These are phyloP conservation scores for Dromaius novaehollandiae DNA, from an alignment of 2,113 vertebrate genomes.

Conservation along the genomic window DNA sequence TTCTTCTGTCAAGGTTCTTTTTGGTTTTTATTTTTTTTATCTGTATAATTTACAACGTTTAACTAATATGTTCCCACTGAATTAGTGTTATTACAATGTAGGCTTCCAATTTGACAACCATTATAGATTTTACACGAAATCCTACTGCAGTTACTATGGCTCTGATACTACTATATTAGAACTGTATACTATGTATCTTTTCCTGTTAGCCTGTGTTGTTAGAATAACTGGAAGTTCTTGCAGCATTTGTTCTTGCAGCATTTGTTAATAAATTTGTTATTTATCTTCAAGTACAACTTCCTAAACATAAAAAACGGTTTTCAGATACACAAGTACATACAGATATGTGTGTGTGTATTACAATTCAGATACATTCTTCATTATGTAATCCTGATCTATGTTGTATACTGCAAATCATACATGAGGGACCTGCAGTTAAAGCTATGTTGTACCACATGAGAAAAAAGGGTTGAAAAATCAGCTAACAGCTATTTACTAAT, in stretches of 20 bases:
- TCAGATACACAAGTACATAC: background rate
- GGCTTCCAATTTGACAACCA: background rate
- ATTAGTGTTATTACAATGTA: background rate
- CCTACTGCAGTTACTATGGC: background rate
- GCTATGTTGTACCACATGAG: background rate
- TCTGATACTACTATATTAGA: background rate
- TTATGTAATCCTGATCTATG: background rate
- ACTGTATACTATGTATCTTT: background rate
- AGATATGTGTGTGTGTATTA: fast-evolving
- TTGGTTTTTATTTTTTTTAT: background rate
- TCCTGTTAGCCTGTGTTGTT: background rate
- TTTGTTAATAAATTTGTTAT: background rate
- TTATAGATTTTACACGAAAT: background rate
- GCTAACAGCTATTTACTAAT: background rate
- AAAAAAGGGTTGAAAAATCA: background rate
- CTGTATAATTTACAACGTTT: background rate
- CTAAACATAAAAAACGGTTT: background rate
- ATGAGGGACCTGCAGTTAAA: background rate
- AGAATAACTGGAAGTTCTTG: background rate
- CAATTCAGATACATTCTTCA: background rate
- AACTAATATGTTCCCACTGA: background rate
- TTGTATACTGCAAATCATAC: background rate
- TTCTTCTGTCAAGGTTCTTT: background rate
- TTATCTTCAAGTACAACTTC: background rate
- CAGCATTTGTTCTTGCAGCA: background rate